Percentiles rank a stretch among this genome's conserved stretches.
Evolutionary conservation across 2,888 invertebrate genomes (phyloP).

Genomic region (Choreutis nemorana): DNA sequence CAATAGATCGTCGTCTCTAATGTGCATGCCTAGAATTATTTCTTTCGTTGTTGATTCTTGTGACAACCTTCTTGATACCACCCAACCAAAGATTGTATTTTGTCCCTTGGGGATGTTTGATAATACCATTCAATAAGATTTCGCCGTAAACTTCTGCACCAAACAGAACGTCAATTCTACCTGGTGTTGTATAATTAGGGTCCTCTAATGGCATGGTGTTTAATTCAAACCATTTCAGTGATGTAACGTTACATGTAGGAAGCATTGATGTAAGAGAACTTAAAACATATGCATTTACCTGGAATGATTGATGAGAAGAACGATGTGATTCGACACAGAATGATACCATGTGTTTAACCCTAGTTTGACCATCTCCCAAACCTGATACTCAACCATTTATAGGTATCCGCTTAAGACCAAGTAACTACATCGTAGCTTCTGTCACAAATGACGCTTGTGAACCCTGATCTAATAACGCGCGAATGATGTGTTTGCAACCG

Average conservation of each 20-base stretch:
- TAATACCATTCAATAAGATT: conserved; percentile 8
- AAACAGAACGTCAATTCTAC: conserved; percentile 12
- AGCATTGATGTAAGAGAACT: conserved; percentile 7
- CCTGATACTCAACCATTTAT: conserved; percentile 12
- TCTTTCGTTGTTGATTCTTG: neutral
- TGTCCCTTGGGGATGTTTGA: conserved; percentile 9
- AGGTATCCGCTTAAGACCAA: conserved; percentile 9
- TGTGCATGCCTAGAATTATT: conserved; percentile 9
- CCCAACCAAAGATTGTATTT: conserved; percentile 14
- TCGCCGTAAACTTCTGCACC: conserved; percentile 11
- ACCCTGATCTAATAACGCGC: conserved; percentile 13
- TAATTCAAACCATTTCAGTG: conserved; percentile 10
- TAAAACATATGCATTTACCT: conserved; percentile 13
- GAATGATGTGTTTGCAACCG: conserved; percentile 3
- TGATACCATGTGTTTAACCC: conserved; percentile 9
- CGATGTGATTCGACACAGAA: conserved; percentile 8
- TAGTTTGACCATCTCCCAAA: conserved; percentile 10
- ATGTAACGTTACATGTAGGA: conserved; percentile 5
- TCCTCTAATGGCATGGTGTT: conserved; percentile 11
- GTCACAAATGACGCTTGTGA: conserved; percentile 14
- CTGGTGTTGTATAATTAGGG: conserved; percentile 9
- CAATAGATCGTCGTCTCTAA: conserved; percentile 12
- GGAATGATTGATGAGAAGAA: conserved; percentile 5
- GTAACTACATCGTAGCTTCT: conserved; percentile 11
- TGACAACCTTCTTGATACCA: conserved; percentile 11